These are phyloP conservation scores for Melanotaenia trifasciata DNA, from an alignment of 2,797 vertebrate species.

Conservation along the genomic window DNA sequence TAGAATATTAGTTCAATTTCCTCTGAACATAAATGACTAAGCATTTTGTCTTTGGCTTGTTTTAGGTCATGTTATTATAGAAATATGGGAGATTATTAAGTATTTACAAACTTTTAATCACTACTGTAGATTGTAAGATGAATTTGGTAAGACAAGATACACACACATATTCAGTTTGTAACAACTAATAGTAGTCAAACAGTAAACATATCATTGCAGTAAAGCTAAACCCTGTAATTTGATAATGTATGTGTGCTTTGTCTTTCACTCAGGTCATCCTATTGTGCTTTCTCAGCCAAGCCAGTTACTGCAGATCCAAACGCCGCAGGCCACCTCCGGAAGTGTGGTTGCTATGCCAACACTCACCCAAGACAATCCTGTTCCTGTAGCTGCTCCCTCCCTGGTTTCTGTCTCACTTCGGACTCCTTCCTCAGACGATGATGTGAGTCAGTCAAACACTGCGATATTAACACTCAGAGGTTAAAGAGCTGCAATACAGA, in stretches of 20 bases:
- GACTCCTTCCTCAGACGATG: constrained; percentile 79
- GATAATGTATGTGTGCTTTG: constrained; percentile 24
- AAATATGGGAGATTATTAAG: not conserved
- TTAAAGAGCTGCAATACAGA: not conserved
- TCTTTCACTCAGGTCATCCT: constrained; percentile 79
- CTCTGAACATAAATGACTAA: not conserved
- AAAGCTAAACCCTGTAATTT: constrained; percentile 44
- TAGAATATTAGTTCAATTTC: not conserved
- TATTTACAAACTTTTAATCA: not conserved
- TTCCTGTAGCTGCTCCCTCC: constrained; percentile 57
- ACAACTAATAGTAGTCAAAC: constrained; percentile 37
- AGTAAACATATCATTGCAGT: constrained; percentile 44
- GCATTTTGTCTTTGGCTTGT: not conserved
- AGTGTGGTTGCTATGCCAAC: constrained; percentile 80
- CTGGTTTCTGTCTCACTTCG: constrained; percentile 66
- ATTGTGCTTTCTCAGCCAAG: constrained; percentile 87
- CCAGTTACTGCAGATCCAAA: constrained; percentile 89
- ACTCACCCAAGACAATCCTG: constrained; percentile 76
- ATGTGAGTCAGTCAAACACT: constrained; percentile 87
- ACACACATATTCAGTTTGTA: constrained; percentile 26
- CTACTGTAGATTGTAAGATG: not conserved
- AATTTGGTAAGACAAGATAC: not conserved
- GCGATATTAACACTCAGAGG: not conserved
- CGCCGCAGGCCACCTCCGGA: constrained; percentile 80
- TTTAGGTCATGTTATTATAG: not conserved